A percentile compares a stretch with the other conserved stretches of the same genome.
Evolutionary conservation across 92 coral and sea anemone species (phyloP).

Genomic region (Paramuricea clavata): DNA sequence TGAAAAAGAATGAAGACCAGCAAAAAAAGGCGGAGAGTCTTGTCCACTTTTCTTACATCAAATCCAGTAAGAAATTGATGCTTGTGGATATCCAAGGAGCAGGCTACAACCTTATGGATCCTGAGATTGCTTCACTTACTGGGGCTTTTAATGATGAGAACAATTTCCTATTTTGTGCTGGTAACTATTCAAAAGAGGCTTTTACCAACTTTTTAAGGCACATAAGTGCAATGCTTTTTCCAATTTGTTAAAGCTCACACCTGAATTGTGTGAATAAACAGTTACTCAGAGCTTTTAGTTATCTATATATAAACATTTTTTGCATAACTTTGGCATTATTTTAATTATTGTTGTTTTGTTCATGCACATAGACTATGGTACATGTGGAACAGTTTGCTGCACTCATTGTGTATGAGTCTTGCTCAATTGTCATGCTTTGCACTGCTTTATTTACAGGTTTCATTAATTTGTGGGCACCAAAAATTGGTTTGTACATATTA

Average conservation of each 20-base stretch:
- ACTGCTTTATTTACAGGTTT: too few relatives aligned
- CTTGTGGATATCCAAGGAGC: neutral
- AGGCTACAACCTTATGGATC: neutral
- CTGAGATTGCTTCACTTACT: conserved; percentile 10
- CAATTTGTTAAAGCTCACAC: too few relatives aligned
- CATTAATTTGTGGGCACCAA: too few relatives aligned
- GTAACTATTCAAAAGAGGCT: neutral
- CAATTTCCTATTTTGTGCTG: neutral
- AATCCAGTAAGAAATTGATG: neutral
- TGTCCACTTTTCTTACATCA: neutral
- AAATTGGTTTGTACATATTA: too few relatives aligned
- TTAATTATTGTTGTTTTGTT: too few relatives aligned
- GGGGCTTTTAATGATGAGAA: neutral
- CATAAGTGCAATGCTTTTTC: conserved; percentile 1
- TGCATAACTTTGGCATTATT: too few relatives aligned
- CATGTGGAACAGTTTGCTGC: too few relatives aligned
- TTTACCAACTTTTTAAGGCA: neutral
- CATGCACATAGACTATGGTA: too few relatives aligned
- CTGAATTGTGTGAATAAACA: neutral
- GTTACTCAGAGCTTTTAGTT: neutral
- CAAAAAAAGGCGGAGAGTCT: conserved; percentile 17
- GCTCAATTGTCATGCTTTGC: too few relatives aligned
- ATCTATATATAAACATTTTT: neutral
- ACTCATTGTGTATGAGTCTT: too few relatives aligned
- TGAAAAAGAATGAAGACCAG: neutral